Evolutionary conservation across 2,113 vertebrate species (phyloP), one percentile per base, ranked within the genome.

Genomic region (Numenius arquata): DNA sequence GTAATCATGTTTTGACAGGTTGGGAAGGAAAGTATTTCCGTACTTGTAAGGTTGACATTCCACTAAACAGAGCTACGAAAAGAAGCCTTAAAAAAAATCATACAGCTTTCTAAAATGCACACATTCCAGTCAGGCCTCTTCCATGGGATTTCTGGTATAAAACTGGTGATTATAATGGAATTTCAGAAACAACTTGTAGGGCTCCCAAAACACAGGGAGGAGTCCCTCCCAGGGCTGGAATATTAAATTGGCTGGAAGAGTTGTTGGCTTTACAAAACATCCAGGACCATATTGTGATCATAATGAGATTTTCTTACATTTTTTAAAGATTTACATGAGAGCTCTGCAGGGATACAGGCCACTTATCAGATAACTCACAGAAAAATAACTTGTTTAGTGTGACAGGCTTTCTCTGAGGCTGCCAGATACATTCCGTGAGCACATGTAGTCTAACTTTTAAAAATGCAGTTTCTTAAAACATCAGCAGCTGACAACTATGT

Each of bases 181-280:
- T 95, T 93, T 97, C 85, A 91, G 90, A 96, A 95, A 96, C 77
- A 81, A 65, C 74, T 94, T 85, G 87, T 88, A 89, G 81, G 59
- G 29, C 66, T 96, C 92, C 88, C 91, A 96, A 93, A 96, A 94
- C 61, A 79, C 90, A 96, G 88, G 94, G 89, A 97, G 95, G 95
- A 95, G 91, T 70, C 68, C 63, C 83, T 94, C 79, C 70, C 56
- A 93, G 62, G 48, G 67, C 55, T 91, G 70, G 71, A 95, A 83
- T 94, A 97, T 93, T 81, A 93, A 94, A 58, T 84, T 96, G 84
- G 74, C 86, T 95, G 56, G 40, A 93, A 92, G 66, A 91, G 23
- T 47, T 92, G 71, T 84, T 97, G 70, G 85, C 85, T 96, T 93
- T 85, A 85, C 43, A 95, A 96, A 93, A 81, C 72, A 88, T 85